Evolutionary conservation across 2,888 invertebrate genomes (phyloP).

Genomic region (Nysson spinosus): DNA sequence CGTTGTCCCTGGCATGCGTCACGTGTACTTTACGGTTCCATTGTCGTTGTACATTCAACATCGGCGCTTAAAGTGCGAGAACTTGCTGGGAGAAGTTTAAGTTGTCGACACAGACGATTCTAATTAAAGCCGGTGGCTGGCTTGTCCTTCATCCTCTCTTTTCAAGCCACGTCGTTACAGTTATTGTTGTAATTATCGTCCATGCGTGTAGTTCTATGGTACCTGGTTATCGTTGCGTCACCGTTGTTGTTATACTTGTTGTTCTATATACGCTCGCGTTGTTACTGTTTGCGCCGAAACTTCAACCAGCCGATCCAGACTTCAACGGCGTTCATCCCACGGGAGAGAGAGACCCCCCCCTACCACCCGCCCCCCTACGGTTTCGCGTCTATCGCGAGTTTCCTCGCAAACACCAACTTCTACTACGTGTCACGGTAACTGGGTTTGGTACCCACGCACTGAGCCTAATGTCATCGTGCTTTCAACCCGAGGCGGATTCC

Average conservation of each 20-base stretch:
- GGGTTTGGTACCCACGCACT: slow-evolving; percentile 40
- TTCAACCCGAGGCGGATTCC: slow-evolving; percentile 21
- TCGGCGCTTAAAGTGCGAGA: slow-evolving; percentile 37
- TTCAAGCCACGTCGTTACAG: slow-evolving; percentile 55
- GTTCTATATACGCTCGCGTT: slow-evolving; percentile 45
- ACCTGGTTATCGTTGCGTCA: slow-evolving; percentile 42
- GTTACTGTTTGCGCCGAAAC: slow-evolving; percentile 58
- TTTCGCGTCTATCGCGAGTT: slow-evolving; percentile 57
- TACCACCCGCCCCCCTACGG: slow-evolving; percentile 9
- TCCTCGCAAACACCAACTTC: slow-evolving; percentile 46
- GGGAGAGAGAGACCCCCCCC: too few relatives aligned
- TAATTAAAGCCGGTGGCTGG: slow-evolving; percentile 64
- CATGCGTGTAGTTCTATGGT: slow-evolving; percentile 55
- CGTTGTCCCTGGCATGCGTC: too few relatives aligned
- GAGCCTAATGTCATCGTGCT: slow-evolving; percentile 38
- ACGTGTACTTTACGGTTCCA: not conserved
- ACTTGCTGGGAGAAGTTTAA: slow-evolving; percentile 50
- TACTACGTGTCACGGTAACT: slow-evolving; percentile 56
- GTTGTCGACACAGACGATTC: slow-evolving; percentile 66
- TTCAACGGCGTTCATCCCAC: slow-evolving; percentile 29
- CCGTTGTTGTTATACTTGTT: slow-evolving; percentile 15
- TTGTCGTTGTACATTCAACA: slow-evolving; percentile 11
- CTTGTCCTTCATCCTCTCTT: slow-evolving; percentile 16
- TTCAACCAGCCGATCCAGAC: slow-evolving; percentile 52
- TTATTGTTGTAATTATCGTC: slow-evolving; percentile 71